Evolutionary conservation across 2,797 vertebrate genomes (phyloP).

Genomic region (Hybognathus amarus): DNA sequence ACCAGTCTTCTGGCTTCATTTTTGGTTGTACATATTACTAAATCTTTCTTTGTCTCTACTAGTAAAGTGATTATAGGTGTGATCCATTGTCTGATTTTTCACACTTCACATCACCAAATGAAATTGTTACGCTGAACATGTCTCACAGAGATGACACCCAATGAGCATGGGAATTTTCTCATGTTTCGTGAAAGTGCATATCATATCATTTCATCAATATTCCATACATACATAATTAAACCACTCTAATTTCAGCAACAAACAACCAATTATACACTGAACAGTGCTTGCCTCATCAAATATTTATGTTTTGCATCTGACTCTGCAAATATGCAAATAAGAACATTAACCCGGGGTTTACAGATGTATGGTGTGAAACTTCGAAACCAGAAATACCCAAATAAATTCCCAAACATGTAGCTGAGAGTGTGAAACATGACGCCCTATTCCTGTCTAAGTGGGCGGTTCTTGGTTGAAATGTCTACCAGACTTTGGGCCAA

Average conservation of each 20-base stretch:
- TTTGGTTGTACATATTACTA: not conserved
- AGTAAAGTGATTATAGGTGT: not conserved
- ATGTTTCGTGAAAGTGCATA: not conserved
- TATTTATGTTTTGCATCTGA: not conserved
- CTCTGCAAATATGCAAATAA: constrained; percentile 29
- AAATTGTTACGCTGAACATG: not conserved
- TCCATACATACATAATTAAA: not conserved
- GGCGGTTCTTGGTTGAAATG: not conserved
- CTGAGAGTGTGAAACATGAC: not conserved
- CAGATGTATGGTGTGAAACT: not conserved
- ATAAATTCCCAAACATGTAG: not conserved
- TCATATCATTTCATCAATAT: not conserved
- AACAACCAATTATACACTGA: constrained; percentile 2
- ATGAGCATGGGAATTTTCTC: not conserved
- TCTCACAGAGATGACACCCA: not conserved
- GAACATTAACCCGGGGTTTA: not conserved
- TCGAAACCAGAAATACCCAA: not conserved
- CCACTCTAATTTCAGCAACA: not conserved
- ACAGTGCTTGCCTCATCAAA: constrained; percentile 7
- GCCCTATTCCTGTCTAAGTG: not conserved
- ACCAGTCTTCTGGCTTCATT: too few species aligned
- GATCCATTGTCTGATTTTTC: not conserved
- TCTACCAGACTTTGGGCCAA: not conserved
- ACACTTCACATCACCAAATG: not conserved
- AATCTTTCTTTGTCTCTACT: not conserved